Base-by-base conservation (phyloP, 1,140 invertebrate genomes). In the Tetramorium alpestre region DNA sequence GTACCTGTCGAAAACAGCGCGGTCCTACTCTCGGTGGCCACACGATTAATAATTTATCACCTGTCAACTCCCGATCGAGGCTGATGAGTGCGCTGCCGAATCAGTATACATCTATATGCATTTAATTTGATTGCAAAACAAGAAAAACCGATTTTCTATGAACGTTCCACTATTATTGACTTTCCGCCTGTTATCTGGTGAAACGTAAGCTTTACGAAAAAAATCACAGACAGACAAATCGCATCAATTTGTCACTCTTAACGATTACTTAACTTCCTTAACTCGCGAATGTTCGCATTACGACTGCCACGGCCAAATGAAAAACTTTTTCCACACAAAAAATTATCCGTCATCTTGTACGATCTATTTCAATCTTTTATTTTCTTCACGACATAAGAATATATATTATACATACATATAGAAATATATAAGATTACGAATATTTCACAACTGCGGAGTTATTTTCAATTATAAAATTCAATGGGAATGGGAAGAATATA, bases 11-110 rank as follows among this genome's bases (percentile, higher is more conserved):
- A 88, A 87, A 91, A 87, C 90, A 91, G 69, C 47, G 54, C 81
- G 69, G 38, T 72, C 49, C 76, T 65, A 54, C 86, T 80, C 88
- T 64, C 33, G 72, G 73, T 78, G 60, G 69, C 58, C 81, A 87
- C 41, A 64, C 85, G 87, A 91, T 91, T 91, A 91, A 91, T 91
- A 90, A 91, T 91, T 91, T 91, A 91, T 91, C 78, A 82, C 88
- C 87, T 90, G 76, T 87, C 89, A 41, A 47, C 76, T 47, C 33
- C 28, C 49, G 54, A 75, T 56, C 81, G n/a, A 54, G 49, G 54
- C 16, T 82, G 86, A 77, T 89, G 72, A 80, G 69, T 33, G n/a
- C 13, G 10, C 82, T 84, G 49, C 58, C 82, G 18, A 89, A 81
- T 81, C 81, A 86, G 58, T 72, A 82, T 76, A 85, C 44, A 76